Percentiles rank a stretch among this genome's conserved stretches.
Conservation (phyloP, 1,140 invertebrate genomes). For the Drosophila pandora region DNA sequence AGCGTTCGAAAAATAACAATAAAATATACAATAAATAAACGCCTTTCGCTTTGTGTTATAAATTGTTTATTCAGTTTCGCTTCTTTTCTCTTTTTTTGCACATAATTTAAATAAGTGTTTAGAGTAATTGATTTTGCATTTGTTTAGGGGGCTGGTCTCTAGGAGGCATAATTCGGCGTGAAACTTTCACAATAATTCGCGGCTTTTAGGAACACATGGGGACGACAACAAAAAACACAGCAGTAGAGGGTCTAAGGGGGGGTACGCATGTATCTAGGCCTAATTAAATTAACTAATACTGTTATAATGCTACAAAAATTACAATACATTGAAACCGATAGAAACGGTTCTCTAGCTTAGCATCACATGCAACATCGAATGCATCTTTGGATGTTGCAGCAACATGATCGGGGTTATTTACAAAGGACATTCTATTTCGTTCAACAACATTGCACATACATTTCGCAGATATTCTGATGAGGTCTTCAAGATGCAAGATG, state of each 20-base stretch:
- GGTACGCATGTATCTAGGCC: constrained; percentile 51
- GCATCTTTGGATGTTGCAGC: constrained; percentile 56
- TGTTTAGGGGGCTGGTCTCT: constrained; percentile 38
- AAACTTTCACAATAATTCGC: constrained; percentile 71
- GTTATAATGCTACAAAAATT: constrained; percentile 69
- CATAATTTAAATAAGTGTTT: constrained; percentile 75
- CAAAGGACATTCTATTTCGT: constrained; percentile 41
- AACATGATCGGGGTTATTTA: constrained; percentile 54
- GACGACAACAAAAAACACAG: constrained; percentile 50
- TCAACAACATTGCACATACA: constrained; percentile 72
- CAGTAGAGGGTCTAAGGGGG: constrained; percentile 11
- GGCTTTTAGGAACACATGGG: constrained; percentile 65
- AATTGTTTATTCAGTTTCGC: constrained; percentile 70
- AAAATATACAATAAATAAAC: constrained; percentile 12
- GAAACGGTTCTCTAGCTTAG: constrained; percentile 38
- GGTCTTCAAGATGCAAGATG: background rate
- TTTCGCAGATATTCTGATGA: constrained; percentile 40
- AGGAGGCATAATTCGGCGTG: constrained; percentile 55
- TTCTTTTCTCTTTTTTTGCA: constrained; percentile 52
- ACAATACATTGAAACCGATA: constrained; percentile 48
- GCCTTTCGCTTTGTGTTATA: constrained; percentile 64
- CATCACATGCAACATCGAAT: constrained; percentile 64
- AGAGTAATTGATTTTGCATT: constrained; percentile 55
- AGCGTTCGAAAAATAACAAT: constrained; percentile 4
- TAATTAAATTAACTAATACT: constrained; percentile 82